Conservation (phyloP, 2,797 vertebrate genomes). For the Chelmon rostratus region DNA sequence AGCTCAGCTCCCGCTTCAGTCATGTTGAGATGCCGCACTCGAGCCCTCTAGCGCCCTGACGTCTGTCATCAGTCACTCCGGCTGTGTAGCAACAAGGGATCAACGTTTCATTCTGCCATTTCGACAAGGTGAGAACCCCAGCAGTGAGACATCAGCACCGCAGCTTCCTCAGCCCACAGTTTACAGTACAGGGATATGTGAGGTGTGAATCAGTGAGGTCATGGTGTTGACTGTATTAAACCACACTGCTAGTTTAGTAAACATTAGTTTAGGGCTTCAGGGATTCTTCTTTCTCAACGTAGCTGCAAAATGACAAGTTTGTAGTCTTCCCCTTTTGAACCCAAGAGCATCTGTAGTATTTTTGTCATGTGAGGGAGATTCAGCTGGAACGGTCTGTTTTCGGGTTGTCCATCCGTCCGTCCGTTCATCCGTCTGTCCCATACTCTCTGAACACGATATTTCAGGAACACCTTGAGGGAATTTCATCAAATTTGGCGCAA, state of each 20-base stretch:
- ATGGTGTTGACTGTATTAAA: conserved; percentile 60
- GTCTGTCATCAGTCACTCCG: conserved; percentile 82
- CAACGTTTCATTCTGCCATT: conserved; percentile 76
- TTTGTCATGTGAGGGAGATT: conserved; percentile 11
- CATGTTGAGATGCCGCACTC: conserved; percentile 25
- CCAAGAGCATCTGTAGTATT: neutral
- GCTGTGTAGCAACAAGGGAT: conserved; percentile 78
- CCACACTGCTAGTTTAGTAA: conserved; percentile 42
- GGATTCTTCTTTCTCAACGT: conserved; percentile 18
- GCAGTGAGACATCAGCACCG: conserved; percentile 67
- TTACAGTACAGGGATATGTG: conserved; percentile 55
- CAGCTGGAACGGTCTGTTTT: neutral
- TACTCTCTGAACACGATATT: too few species aligned
- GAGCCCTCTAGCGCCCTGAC: conserved; percentile 32
- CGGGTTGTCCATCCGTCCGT: too few species aligned
- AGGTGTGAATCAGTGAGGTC: conserved; percentile 63
- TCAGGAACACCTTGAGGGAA: too few species aligned
- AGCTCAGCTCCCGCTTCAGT: conserved; percentile 13
- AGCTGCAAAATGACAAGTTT: conserved; percentile 3
- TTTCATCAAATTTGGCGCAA: too few species aligned
- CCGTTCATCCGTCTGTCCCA: too few species aligned
- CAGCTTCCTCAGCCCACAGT: conserved; percentile 54
- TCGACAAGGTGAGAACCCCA: conserved; percentile 71
- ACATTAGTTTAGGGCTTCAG: conserved; percentile 40
- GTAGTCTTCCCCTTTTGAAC: neutral